Percentiles rank a stretch among this genome's conserved stretches.
Conservation (phyloP, 2,888 invertebrate genomes). For the Drosophila melanosoma region DNA sequence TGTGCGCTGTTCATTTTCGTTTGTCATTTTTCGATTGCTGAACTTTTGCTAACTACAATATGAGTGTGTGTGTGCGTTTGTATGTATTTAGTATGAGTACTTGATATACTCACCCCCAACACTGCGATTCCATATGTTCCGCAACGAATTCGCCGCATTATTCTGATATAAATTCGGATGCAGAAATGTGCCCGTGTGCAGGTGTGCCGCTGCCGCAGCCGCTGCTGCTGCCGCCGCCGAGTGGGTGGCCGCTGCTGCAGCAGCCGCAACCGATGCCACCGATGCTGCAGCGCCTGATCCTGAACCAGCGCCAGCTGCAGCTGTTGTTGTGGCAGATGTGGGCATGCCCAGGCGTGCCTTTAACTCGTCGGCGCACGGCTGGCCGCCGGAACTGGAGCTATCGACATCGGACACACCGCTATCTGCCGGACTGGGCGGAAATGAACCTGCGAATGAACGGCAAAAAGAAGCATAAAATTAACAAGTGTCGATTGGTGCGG, state of each 20-base stretch:
- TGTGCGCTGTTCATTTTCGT: constrained; percentile 48
- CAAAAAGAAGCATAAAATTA: constrained; percentile 25
- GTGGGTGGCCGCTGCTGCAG: constrained; percentile 60
- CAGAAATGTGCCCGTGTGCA: constrained; percentile 86
- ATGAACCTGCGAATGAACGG: constrained; percentile 89
- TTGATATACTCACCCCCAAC: constrained; percentile 84
- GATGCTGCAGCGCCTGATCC: constrained; percentile 34
- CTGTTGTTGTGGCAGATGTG: constrained; percentile 65
- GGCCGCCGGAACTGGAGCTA: constrained; percentile 94
- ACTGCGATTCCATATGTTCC: constrained; percentile 85
- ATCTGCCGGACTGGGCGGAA: constrained; percentile 98
- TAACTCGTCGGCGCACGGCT: constrained; percentile 90
- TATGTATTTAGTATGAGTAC: constrained; percentile 9
- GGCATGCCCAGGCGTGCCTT: constrained; percentile 94
- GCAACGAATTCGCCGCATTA: constrained; percentile 84
- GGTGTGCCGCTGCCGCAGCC: constrained; percentile 78
- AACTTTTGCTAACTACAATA: constrained; percentile 34
- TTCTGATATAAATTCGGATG: constrained; percentile 90
- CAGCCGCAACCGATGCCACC: constrained; percentile 43
- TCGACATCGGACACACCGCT: constrained; percentile 99
- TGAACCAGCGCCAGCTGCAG: constrained; percentile 35
- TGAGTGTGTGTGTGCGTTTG: constrained; percentile 10
- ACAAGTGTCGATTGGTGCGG: not conserved
- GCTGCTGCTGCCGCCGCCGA: constrained; percentile 74
- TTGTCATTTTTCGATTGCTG: constrained; percentile 47